Evolutionary conservation across 2,797 vertebrate species (phyloP).

Genomic region (Notolabrus celidotus): DNA sequence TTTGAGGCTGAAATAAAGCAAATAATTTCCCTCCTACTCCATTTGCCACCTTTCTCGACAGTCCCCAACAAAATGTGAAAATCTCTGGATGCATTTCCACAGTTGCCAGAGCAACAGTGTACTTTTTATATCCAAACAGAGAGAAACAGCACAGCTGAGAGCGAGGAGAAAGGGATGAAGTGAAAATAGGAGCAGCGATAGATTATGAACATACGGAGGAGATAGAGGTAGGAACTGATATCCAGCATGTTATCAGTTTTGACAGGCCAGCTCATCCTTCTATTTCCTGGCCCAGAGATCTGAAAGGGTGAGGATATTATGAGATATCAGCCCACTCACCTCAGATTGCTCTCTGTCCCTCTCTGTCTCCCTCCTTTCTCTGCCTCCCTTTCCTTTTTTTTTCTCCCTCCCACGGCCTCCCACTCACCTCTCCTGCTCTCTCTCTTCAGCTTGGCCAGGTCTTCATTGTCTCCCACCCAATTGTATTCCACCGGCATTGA

Average conservation of each 20-base stretch:
- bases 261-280: conserved; percentile 77
- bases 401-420: conserved; percentile 71
- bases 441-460: conserved; percentile 96
- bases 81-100: conserved; percentile 70
- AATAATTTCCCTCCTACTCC: conserved; percentile 72
- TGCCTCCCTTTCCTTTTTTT: conserved; percentile 58
- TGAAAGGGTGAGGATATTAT: conserved; percentile 79
- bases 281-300: conserved; percentile 72
- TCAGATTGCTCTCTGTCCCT: conserved; percentile 85
- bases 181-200: conserved; percentile 43
- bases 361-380: conserved; percentile 82
- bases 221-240: conserved; percentile 65
- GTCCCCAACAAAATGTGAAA: conserved; percentile 67
- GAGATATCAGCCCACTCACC: conserved; percentile 81
- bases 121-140: conserved; percentile 74
- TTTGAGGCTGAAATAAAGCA: conserved; percentile 75
- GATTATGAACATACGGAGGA: conserved; percentile 68
- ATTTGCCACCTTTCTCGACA: conserved; percentile 69
- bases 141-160: conserved; percentile 52
- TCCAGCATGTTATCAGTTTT: conserved; percentile 76
- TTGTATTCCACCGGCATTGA: conserved; percentile 99
- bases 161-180: conserved; percentile 41
- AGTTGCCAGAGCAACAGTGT: conserved; percentile 85
- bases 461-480: conserved; percentile 98
- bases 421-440: conserved; percentile 93